These are phyloP conservation scores for Dryadula phaetusa DNA, from an alignment of 2,888 invertebrate genomes.

Conservation along the genomic window DNA sequence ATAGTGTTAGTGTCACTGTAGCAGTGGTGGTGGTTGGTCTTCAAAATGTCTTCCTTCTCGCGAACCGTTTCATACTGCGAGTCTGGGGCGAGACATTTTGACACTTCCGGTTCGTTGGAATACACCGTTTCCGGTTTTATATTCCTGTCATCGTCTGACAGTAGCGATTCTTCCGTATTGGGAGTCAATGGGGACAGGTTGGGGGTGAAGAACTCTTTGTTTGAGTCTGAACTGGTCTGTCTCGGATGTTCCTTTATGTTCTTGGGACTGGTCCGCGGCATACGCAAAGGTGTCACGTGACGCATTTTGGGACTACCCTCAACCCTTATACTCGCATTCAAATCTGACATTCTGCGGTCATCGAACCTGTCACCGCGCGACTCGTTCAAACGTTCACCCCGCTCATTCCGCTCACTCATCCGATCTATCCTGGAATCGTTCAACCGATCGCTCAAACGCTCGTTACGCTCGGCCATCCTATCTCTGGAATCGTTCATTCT, in stretches of 20 bases:
- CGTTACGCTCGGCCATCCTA: constrained; percentile 44
- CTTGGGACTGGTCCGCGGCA: constrained; percentile 65
- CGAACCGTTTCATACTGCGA: constrained; percentile 74
- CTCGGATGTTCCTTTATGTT: constrained; percentile 62
- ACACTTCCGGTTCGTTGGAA: constrained; percentile 68
- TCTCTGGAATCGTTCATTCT: constrained; percentile 49
- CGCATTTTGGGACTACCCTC: constrained; percentile 74
- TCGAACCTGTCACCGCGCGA: constrained; percentile 57
- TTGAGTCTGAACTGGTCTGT: constrained; percentile 64
- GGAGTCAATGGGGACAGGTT: constrained; percentile 68
- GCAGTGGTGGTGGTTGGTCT: constrained; percentile 80
- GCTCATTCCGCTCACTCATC: constrained; percentile 42
- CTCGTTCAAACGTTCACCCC: constrained; percentile 25
- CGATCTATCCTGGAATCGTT: constrained; percentile 48
- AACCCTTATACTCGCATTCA: constrained; percentile 70
- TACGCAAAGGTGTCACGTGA: constrained; percentile 68
- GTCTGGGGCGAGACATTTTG: constrained; percentile 72
- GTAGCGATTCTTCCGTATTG: constrained; percentile 73
- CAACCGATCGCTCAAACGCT: constrained; percentile 44
- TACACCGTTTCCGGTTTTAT: constrained; percentile 60
- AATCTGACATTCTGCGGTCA: constrained; percentile 61
- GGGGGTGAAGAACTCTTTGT: constrained; percentile 59
- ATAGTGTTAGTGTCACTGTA: constrained; percentile 85
- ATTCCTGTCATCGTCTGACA: constrained; percentile 61
- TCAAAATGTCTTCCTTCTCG: constrained; percentile 70